A percentile compares a stretch with the other conserved stretches of the same genome.
These are phyloP conservation scores for Yponomeuta evonymella DNA, from an alignment of 2,888 invertebrate genomes.

Conservation along the genomic window DNA sequence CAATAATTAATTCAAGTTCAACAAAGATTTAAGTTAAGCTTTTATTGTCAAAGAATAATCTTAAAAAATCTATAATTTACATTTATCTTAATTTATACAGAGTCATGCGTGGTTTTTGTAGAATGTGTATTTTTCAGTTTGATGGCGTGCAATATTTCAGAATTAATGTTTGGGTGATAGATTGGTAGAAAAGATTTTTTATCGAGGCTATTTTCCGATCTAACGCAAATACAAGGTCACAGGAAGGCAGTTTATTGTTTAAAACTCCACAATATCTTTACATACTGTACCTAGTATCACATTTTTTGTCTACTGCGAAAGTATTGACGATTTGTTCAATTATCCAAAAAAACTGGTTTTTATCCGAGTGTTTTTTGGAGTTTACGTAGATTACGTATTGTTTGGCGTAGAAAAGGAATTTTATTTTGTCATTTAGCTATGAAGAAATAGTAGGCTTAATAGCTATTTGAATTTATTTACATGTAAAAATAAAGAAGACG, in stretches of 20 bases:
- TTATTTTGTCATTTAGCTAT: constrained; percentile 12
- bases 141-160: background rate
- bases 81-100: constrained; percentile 25
- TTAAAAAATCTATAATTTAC: constrained; percentile 61
- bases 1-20: constrained; percentile 61
- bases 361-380: background rate
- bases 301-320: constrained; percentile 7
- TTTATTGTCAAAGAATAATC: constrained; percentile 46
- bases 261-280: background rate
- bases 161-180: background rate
- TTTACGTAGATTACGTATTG: background rate
- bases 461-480: constrained; percentile 33
- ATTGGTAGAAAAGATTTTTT: background rate
- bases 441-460: constrained; percentile 32
- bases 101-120: constrained; percentile 45
- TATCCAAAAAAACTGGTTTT: background rate
- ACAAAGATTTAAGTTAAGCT: constrained; percentile 69
- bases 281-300: constrained; percentile 8
- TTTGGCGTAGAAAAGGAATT: constrained; percentile 13
- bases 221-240: background rate
- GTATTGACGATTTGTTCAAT: constrained; percentile 5
- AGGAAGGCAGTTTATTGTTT: background rate
- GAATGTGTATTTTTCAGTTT: constrained; percentile 9
- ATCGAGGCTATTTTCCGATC: background rate
- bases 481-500: constrained; percentile 45